These are phyloP conservation scores for Hylaeus anthracinus DNA, from an alignment of 1,140 invertebrate genomes.

Conservation along the genomic window DNA sequence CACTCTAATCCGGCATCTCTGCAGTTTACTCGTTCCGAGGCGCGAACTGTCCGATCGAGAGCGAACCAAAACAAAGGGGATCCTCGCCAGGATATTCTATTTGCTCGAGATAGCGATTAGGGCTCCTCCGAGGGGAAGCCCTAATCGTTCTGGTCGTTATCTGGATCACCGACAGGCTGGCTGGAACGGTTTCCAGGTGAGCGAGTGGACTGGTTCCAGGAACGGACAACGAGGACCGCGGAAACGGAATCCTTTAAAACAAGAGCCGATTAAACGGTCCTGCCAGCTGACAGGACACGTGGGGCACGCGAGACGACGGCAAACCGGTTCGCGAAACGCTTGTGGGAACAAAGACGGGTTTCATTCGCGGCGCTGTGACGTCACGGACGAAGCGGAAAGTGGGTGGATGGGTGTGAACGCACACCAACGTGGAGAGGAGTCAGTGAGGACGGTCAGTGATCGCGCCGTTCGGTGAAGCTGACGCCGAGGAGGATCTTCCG, in stretches of 20 bases:
- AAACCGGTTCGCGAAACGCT: conserved; percentile 76
- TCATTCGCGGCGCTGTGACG: conserved; percentile 69
- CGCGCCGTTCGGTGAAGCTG: conserved; percentile 24
- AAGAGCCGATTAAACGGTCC: conserved; percentile 60
- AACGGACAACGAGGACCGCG: conserved; percentile 11
- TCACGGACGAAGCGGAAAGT: conserved; percentile 71
- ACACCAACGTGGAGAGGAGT: conserved; percentile 19
- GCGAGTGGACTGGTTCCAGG: conserved; percentile 39
- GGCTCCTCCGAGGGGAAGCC: background rate
- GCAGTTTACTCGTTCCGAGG: background rate
- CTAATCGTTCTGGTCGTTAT: conserved; percentile 20
- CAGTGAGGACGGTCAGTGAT: conserved; percentile 75
- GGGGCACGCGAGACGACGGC: conserved; percentile 57
- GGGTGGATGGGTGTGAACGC: conserved; percentile 61
- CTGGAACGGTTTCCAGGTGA: background rate
- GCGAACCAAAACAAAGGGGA: background rate
- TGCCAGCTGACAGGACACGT: conserved; percentile 75
- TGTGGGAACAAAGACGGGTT: conserved; percentile 79
- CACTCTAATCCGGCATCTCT: background rate
- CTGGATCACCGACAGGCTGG: conserved; percentile 4
- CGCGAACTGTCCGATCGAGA: background rate
- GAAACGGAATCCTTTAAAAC: conserved; percentile 40
- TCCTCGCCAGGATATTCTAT: background rate
- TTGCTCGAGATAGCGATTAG: conserved; percentile 35
- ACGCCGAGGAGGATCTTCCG: conserved; percentile 5